phyloP scores from a whole-genome alignment of 2,888 invertebrate species.

The Caprella mutica region DNA sequence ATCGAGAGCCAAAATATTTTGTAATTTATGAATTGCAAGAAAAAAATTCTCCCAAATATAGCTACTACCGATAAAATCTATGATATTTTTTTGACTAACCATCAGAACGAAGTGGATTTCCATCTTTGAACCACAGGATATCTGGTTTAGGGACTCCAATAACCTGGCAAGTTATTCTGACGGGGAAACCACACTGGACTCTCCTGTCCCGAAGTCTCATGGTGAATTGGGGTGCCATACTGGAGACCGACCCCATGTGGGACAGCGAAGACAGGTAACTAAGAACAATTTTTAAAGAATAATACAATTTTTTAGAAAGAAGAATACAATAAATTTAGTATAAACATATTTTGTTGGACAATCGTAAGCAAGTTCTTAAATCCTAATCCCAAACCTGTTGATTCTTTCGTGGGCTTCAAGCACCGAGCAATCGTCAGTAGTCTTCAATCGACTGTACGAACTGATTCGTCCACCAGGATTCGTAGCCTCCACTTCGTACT shows the following conservation, averaged over 20 bases:
- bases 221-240: conserved; percentile 60
- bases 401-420: conserved; percentile 60
- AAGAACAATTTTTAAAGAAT: conserved; percentile 1
- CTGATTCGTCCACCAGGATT: conserved; percentile 68
- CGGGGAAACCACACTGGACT: conserved; percentile 71
- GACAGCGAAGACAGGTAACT: conserved; percentile 29
- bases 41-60: too few relatives aligned
- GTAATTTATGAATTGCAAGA: too few relatives aligned
- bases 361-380: not conserved
- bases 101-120: conserved; percentile 49
- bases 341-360: not conserved
- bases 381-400: conserved; percentile 47
- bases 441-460: conserved; percentile 66
- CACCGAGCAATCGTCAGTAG: conserved; percentile 53
- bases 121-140: conserved; percentile 76
- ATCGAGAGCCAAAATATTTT: too few relatives aligned
- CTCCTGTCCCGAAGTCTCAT: conserved; percentile 70
- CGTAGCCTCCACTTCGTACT: conserved; percentile 71
- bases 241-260: conserved; percentile 44
- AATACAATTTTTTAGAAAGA: too few relatives aligned
- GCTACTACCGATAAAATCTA: too few relatives aligned
- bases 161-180: conserved; percentile 73
- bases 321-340: not conserved
- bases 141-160: conserved; percentile 61
- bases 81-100: too few relatives aligned